Conservation (phyloP, 2,888 invertebrate genomes). For the Leptarthrus brevirostris region DNA sequence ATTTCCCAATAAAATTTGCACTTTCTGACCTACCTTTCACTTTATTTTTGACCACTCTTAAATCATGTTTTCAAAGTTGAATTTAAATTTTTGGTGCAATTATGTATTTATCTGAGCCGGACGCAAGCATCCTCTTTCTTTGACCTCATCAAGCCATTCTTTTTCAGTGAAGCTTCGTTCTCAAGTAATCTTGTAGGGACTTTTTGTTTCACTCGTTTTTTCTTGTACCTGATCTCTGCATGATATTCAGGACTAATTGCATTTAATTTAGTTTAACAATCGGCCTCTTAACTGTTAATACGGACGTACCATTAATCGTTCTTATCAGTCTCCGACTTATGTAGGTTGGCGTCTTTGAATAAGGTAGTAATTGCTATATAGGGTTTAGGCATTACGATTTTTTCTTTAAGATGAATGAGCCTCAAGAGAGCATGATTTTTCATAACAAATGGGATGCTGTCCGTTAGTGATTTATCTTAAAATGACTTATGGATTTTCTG, state of each 20-base stretch:
- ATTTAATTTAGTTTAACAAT: slow-evolving; percentile 21
- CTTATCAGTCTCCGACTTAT: background rate
- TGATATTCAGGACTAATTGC: slow-evolving; percentile 18
- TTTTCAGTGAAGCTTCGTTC: too few relatives aligned
- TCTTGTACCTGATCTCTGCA: slow-evolving; percentile 12
- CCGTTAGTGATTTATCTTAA: too few relatives aligned
- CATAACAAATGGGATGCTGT: background rate
- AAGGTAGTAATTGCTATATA: background rate
- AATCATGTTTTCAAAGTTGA: background rate
- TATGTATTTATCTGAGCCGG: background rate
- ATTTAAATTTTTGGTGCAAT: background rate
- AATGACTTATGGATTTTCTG: too few relatives aligned
- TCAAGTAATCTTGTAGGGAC: too few relatives aligned
- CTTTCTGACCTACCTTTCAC: background rate
- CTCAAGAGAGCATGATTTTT: background rate
- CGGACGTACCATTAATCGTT: background rate
- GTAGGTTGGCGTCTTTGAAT: background rate
- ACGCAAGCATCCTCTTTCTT: background rate
- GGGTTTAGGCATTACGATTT: background rate
- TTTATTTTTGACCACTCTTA: background rate
- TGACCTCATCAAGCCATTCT: too few relatives aligned
- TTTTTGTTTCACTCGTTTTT: background rate
- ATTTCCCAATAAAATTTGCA: too few relatives aligned
- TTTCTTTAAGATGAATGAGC: background rate
- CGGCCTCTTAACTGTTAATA: background rate